Evolutionary conservation across 2,888 invertebrate species (phyloP).

Genomic region (Podotricha telesiphe): DNA sequence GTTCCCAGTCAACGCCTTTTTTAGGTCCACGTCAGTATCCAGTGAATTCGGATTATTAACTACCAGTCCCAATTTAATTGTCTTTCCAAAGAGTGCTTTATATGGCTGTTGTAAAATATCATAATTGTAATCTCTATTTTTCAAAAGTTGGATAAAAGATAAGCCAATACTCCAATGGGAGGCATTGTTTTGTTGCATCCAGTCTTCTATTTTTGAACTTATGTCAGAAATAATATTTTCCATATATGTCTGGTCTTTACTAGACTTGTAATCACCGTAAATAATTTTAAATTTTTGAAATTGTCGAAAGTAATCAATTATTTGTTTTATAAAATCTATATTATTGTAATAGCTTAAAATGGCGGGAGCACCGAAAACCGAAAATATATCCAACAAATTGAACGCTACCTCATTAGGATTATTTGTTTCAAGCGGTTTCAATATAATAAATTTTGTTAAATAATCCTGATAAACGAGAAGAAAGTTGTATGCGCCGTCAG

Average conservation of each 20-base stretch:
- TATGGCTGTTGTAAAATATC: slow-evolving; percentile 6
- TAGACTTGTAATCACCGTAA: neutral
- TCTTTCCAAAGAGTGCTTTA: slow-evolving; percentile 14
- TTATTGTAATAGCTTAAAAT: slow-evolving; percentile 18
- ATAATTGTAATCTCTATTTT: slow-evolving; percentile 7
- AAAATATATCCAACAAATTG: slow-evolving; percentile 22
- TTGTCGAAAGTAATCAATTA: neutral
- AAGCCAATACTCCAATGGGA: slow-evolving; percentile 9
- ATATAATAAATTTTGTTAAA: slow-evolving; percentile 16
- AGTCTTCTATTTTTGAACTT: neutral
- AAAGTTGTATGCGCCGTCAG: slow-evolving; percentile 17
- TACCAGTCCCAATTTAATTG: slow-evolving; percentile 9
- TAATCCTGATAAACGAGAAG: slow-evolving; percentile 11
- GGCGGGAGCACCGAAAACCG: slow-evolving; percentile 9
- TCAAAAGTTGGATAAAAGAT: slow-evolving; percentile 6
- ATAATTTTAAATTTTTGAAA: slow-evolving; percentile 13
- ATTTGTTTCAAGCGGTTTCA: slow-evolving; percentile 13
- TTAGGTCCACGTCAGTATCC: neutral
- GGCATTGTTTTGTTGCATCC: slow-evolving; percentile 4
- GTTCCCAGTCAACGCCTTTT: neutral
- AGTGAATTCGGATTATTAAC: neutral
- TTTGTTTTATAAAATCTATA: slow-evolving; percentile 10
- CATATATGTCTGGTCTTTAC: slow-evolving; percentile 3
- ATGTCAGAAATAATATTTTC: slow-evolving; percentile 8
- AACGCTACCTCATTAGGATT: neutral